These are phyloP conservation scores for Nasonovia ribisnigri DNA, from an alignment of 2,888 invertebrate species.

Conservation along the genomic window DNA sequence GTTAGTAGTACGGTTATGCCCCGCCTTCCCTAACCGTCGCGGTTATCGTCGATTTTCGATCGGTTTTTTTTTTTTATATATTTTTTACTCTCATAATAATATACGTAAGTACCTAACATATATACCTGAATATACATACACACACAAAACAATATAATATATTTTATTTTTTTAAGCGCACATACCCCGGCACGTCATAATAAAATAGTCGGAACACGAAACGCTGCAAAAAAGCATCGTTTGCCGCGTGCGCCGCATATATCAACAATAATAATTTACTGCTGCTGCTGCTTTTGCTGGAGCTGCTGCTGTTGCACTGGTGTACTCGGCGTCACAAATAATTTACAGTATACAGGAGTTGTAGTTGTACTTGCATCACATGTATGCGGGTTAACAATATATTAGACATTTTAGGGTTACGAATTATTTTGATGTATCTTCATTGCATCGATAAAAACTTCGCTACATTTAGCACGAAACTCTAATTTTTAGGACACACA, in stretches of 20 bases:
- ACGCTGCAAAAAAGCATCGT: not conserved
- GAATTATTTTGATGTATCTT: too few relatives aligned
- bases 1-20: too few relatives aligned
- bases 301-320: not conserved
- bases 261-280: slow-evolving; percentile 8
- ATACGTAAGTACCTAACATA: not conserved
- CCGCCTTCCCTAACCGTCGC: too few relatives aligned
- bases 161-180: not conserved
- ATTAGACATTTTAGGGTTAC: not conserved
- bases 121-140: not conserved
- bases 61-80: not conserved
- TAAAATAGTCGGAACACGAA: slow-evolving; percentile 5
- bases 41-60: not conserved
- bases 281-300: not conserved
- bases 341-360: not conserved
- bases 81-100: not conserved
- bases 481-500: too few relatives aligned
- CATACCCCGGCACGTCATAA: not conserved
- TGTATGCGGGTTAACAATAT: not conserved
- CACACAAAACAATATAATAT: not conserved
- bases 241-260: not conserved
- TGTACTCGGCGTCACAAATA: not conserved
- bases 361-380: not conserved
- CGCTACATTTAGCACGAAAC: too few relatives aligned
- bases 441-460: too few relatives aligned